These are phyloP conservation scores for Hippasteria phrygiana DNA, from an alignment of 53 echinoderm and acorn worm genomes.

Conservation along the genomic window DNA sequence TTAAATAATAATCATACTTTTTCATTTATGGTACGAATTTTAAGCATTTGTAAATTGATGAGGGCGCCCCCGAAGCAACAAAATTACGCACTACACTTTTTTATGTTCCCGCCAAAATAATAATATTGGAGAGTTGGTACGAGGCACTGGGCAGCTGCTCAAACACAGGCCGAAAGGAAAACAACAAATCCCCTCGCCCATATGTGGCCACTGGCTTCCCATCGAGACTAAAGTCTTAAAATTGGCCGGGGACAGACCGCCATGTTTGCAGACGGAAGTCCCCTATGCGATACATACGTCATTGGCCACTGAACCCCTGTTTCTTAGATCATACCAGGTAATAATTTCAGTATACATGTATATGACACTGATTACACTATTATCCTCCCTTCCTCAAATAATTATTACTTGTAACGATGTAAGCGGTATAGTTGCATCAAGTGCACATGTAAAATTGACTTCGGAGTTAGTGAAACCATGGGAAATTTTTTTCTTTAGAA, in stretches of 20 bases:
- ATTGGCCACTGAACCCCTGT: constrained; percentile 6
- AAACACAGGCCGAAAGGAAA: constrained; percentile 8
- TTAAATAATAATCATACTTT: too few species aligned
- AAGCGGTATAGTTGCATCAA: background rate
- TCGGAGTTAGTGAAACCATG: background rate
- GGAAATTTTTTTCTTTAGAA: background rate
- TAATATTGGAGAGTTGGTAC: background rate
- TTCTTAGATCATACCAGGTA: background rate
- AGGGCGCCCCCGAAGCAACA: background rate
- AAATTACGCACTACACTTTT: background rate
- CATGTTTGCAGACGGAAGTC: constrained; percentile 49
- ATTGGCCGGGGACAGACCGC: background rate
- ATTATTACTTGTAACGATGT: background rate
- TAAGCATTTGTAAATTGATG: background rate
- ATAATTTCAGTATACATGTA: background rate
- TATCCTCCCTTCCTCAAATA: background rate
- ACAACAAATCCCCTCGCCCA: background rate
- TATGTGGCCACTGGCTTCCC: background rate
- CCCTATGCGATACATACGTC: constrained; percentile 28
- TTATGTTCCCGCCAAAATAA: constrained; percentile 1
- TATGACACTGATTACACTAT: background rate
- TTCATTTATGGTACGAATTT: too few species aligned
- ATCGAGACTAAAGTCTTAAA: constrained; percentile 12
- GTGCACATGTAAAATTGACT: background rate
- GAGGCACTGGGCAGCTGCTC: constrained; percentile 26